A percentile compares a stretch with the other conserved stretches of the same genome.
These are phyloP conservation scores for Stenchaetothrips biformis DNA, from an alignment of 2,888 invertebrate genomes.

Conservation along the genomic window DNA sequence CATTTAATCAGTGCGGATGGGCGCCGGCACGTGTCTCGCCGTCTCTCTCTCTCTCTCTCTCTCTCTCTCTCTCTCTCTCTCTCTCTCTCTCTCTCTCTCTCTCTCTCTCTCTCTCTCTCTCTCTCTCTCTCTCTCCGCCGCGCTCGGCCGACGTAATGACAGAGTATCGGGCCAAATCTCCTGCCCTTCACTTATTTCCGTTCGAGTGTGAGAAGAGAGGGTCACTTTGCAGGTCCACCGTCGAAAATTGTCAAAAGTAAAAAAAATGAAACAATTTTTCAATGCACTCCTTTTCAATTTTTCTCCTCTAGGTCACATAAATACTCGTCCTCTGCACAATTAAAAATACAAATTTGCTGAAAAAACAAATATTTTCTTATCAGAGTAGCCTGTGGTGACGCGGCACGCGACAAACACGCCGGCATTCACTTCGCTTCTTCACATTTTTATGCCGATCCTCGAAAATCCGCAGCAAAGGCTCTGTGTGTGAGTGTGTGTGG, in stretches of 20 bases:
- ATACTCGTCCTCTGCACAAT: not conserved
- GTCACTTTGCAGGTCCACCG: not conserved
- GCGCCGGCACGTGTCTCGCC: not conserved
- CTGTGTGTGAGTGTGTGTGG: not conserved
- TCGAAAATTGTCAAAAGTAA: not conserved
- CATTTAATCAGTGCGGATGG: not conserved
- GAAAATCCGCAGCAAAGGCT: not conserved
- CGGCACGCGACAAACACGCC: not conserved
- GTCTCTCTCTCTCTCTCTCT: not conserved
- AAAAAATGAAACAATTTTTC: not conserved
- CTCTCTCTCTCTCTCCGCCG: not conserved
- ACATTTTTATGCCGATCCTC: conserved; percentile 1
- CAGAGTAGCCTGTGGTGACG: not conserved
- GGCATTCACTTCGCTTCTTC: not conserved
- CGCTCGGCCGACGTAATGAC: not conserved
- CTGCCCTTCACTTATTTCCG: not conserved
- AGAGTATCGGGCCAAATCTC: not conserved
- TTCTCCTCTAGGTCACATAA: no score
- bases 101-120: not conserved
- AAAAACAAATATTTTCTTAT: not conserved
- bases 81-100: not conserved
- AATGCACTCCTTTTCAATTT: no score
- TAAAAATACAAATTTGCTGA: not conserved
- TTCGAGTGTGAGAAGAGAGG: not conserved
- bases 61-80: not conserved